Evolutionary conservation across 2,888 invertebrate species (phyloP), one percentile per base, ranked within the genome.

Genomic region (Clunio marinus): DNA sequence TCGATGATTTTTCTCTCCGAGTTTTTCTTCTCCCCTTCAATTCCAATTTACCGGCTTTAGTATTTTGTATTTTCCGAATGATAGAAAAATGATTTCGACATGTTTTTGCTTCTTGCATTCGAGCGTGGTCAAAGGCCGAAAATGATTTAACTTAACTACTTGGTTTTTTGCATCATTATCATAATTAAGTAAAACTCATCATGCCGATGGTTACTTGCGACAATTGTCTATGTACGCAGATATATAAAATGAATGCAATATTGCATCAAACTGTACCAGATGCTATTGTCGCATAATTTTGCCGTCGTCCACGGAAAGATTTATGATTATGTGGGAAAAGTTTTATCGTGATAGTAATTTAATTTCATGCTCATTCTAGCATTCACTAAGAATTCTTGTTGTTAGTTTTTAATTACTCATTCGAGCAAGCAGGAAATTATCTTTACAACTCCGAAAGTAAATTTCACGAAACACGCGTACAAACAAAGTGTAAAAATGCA

Each of bases 321-420:
- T 63, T 63, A 63, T 46, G 63, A 63, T 63, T 46, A 63, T 63
- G 27, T 63, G 46, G 22, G 63, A 37, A 46, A n/a, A 27, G 15
- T 25, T 63, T 63, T 63, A 20, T 63, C 28, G 25, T 46, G 27
- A 45, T 46, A 45, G 20, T 63, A 63, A 63, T 63, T 63, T 62
- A 41, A 62, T 62, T 37, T 41, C 22, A 51, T 51, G 51, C 51
- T 37, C 41, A 17, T 8, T n/a, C 46, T 17, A 8, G 35, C 15
- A 22, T 24, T 24, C 28, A 22, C 22, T 35, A 13, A 10, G 20
- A n/a, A n/a, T n/a, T n/a, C n/a, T n/a, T n/a, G n/a, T n/a, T n/a
- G n/a, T n/a, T 55, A 5, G 5, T 32, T 66, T 66, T 46, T 66
- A 66, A 66, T 66, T 66, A 66, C 35, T 32, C 66, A n/a, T n/a